A percentile compares a stretch with the other conserved stretches of the same genome.
Conservation (phyloP, 2,113 vertebrate species). For the Microcebus murinus region DNA sequence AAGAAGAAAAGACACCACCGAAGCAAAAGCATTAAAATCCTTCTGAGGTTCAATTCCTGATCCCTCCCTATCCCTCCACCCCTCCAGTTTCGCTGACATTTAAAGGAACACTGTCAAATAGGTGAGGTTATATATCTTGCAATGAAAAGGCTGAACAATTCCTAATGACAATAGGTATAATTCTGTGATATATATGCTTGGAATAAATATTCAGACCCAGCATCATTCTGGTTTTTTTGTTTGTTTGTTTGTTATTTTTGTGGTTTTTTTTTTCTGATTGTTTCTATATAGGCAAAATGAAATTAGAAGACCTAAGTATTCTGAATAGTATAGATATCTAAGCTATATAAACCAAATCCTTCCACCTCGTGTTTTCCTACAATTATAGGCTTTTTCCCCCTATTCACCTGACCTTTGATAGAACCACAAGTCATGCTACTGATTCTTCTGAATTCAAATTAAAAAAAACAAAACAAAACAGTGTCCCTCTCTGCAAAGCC, state of each 20-base stretch:
- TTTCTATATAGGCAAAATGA: slow-evolving; percentile 13
- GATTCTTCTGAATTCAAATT: background rate
- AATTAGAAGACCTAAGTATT: slow-evolving; percentile 31
- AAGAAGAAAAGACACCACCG: slow-evolving; percentile 46
- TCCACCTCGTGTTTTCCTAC: background rate
- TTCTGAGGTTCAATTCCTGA: slow-evolving; percentile 21
- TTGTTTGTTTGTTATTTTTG: background rate
- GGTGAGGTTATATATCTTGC: slow-evolving; percentile 17
- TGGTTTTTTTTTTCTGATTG: background rate
- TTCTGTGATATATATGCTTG: background rate
- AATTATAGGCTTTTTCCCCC: background rate
- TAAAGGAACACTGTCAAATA: slow-evolving; percentile 53
- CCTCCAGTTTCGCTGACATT: slow-evolving; percentile 24
- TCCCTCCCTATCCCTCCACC: background rate
- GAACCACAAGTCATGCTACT: background rate
- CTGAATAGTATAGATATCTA: background rate
- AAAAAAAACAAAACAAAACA: background rate
- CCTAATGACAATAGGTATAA: background rate
- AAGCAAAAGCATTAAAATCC: slow-evolving; percentile 49
- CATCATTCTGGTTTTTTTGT: background rate
- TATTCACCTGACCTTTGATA: background rate
- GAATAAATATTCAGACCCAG: background rate
- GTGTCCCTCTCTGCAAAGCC: background rate
- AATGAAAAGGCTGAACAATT: background rate
- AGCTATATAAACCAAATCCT: background rate